Evolutionary conservation across 2,797 vertebrate genomes (phyloP).

Genomic region (Acanthurus tractus): DNA sequence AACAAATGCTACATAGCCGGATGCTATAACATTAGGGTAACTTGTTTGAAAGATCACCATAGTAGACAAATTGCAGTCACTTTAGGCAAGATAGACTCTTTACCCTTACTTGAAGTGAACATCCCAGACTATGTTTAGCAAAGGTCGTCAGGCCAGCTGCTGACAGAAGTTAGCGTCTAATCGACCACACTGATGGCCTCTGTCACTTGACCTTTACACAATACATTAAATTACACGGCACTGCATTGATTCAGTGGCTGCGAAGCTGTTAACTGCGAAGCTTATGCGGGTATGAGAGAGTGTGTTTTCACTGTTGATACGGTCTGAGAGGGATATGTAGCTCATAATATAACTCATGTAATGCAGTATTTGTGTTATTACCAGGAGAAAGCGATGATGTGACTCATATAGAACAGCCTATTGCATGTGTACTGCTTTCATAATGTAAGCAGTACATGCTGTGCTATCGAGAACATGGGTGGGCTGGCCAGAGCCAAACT

Average conservation of each 20-base stretch:
- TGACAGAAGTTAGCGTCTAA: constrained; percentile 46
- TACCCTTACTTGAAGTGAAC: constrained; percentile 2
- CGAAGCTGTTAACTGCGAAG: neutral
- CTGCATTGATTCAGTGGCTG: constrained; percentile 24
- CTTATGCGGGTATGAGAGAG: neutral
- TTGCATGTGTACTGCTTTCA: constrained; percentile 18
- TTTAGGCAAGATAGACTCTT: neutral
- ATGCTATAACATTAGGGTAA: neutral
- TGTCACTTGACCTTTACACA: constrained; percentile 52
- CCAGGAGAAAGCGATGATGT: constrained; percentile 20
- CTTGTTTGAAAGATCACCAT: neutral
- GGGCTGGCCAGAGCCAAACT: constrained; percentile 57
- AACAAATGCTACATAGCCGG: constrained; percentile 27
- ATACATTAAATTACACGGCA: constrained; percentile 43
- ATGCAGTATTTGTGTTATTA: constrained; percentile 2
- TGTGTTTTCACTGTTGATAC: neutral
- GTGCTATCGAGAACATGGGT: constrained; percentile 60
- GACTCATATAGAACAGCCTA: constrained; percentile 44
- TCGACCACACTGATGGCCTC: constrained; percentile 29
- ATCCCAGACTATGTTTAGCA: constrained; percentile 20
- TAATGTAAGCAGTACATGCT: constrained; percentile 58
- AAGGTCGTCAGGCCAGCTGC: constrained; percentile 17
- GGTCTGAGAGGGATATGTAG: neutral
- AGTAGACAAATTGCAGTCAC: neutral
- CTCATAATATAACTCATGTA: constrained; percentile 1